phyloP scores from a whole-genome alignment of 2,888 invertebrate genomes.

The Sepiola atlantica region DNA sequence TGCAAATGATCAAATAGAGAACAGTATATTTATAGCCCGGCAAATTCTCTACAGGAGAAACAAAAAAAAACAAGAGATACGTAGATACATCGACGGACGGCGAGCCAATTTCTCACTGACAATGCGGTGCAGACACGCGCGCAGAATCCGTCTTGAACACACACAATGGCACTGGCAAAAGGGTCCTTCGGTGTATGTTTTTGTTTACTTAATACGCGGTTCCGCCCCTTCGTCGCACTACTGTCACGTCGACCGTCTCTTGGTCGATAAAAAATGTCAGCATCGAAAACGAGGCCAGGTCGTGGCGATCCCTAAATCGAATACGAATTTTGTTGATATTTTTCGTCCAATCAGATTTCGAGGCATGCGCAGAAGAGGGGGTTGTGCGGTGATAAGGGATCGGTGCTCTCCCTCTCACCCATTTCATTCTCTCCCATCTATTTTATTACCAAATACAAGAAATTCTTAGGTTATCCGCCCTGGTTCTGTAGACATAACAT shows the following conservation, averaged over 20 bases:
- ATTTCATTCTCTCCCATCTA: no score
- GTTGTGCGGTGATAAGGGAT: no score
- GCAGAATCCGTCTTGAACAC: not conserved
- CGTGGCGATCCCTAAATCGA: conserved; percentile 11
- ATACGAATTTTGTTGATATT: not conserved
- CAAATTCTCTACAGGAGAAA: no score
- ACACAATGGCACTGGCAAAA: not conserved
- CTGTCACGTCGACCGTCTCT: conserved; percentile 8
- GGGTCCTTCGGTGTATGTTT: conserved; percentile 2
- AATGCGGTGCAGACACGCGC: not conserved
- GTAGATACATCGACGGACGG: not conserved
- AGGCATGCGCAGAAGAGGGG: not conserved
- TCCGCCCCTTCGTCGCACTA: not conserved
- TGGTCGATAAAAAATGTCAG: not conserved
- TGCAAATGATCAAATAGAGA: no score
- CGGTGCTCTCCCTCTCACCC: no score
- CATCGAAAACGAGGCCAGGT: conserved; percentile 21
- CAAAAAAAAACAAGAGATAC: not conserved
- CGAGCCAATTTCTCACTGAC: no score
- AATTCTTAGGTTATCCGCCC: no score
- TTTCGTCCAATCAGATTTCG: not conserved
- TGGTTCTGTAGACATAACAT: no score
- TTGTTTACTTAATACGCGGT: not conserved
- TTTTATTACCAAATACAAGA: no score
- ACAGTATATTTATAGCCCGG: no score